phyloP scores from a whole-genome alignment of 2,888 invertebrate species.

The Lutraria lutraria region DNA sequence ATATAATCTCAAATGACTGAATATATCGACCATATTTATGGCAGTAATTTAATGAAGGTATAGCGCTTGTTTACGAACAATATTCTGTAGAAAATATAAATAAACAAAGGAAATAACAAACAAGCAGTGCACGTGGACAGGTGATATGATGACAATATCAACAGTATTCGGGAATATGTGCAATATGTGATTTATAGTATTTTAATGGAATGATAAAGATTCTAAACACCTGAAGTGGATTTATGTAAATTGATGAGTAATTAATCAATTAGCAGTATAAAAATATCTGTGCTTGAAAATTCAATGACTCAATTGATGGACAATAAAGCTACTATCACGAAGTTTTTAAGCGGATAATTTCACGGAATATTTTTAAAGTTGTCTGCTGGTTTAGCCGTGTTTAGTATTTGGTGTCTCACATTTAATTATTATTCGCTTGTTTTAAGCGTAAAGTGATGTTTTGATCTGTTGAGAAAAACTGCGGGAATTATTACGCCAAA shows the following conservation, averaged over 20 bases:
- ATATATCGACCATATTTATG: constrained; percentile 7
- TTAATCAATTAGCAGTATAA: neutral
- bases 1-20: constrained; percentile 13
- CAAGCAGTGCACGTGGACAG: neutral
- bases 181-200: neutral
- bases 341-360: neutral
- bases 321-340: neutral
- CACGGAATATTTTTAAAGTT: neutral
- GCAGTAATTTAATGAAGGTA: constrained; percentile 7
- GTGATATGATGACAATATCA: neutral
- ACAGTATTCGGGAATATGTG: neutral
- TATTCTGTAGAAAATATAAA: neutral
- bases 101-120: neutral
- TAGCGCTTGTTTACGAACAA: neutral
- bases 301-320: neutral
- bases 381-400: neutral
- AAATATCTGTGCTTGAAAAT: no score
- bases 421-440: neutral
- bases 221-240: neutral
- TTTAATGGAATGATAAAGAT: neutral
- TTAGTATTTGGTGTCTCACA: neutral
- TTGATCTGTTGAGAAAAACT: neutral
- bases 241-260: neutral
- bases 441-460: neutral
- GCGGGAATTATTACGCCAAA: neutral